phyloP scores from a whole-genome alignment of 2,888 invertebrate species.

The Trichopria drosophilae region DNA sequence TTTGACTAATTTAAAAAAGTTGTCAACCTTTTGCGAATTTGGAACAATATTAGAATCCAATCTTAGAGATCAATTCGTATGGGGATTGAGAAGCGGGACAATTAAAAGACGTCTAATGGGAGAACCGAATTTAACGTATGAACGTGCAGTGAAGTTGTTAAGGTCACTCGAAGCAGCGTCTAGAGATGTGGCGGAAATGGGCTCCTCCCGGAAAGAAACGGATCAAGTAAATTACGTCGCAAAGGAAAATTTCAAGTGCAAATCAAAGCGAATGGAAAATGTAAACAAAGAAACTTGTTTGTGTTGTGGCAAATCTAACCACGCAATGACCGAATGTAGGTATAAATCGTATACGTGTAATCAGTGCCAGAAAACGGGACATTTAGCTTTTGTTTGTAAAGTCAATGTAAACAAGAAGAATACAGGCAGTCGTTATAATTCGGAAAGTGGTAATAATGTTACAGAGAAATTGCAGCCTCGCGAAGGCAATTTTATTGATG shows the following conservation, averaged over 20 bases:
- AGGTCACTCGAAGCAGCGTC: neutral
- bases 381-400: slow-evolving; percentile 4
- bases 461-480: too few relatives aligned
- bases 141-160: neutral
- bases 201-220: too few relatives aligned
- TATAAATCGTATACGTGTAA: neutral
- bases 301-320: slow-evolving; percentile 2
- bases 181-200: too few relatives aligned
- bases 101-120: neutral
- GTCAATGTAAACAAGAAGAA: neutral
- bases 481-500: neutral
- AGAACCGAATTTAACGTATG: neutral
- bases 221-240: slow-evolving; percentile 1
- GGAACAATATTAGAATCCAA: slow-evolving; percentile 10
- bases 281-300: neutral
- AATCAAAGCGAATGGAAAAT: too few relatives aligned
- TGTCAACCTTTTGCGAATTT: slow-evolving; percentile 17
- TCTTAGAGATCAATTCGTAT: neutral
- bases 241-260: neutral
- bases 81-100: neutral
- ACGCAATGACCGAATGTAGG: neutral
- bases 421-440: neutral
- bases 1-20: slow-evolving; percentile 13
- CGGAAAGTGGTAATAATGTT: neutral
- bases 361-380: neutral